phyloP scores from a whole-genome alignment of 2,888 invertebrate species.

The Melanostoma mellinum region DNA sequence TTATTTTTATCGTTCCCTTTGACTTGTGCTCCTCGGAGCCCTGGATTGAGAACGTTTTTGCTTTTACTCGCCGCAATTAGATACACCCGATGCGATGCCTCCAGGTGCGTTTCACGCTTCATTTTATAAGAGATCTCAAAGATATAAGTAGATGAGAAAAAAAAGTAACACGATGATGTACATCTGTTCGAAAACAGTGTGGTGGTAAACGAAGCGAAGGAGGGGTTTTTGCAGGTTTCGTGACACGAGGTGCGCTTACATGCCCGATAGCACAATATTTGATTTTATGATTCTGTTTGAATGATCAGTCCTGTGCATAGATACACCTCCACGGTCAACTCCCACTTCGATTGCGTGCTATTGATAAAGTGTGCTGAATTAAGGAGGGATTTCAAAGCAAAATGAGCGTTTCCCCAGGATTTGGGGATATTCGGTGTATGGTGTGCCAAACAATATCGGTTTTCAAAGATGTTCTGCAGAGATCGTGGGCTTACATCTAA shows the following conservation, averaged over 20 bases:
- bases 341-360: slow-evolving; percentile 53
- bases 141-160: slow-evolving; percentile 58
- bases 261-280: slow-evolving; percentile 53
- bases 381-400: not conserved
- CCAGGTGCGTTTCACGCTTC: slow-evolving; percentile 82
- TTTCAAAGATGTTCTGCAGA: too few species aligned
- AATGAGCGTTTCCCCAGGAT: not conserved
- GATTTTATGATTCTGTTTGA: slow-evolving; percentile 34
- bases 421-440: not conserved
- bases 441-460: not conserved
- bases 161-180: slow-evolving; percentile 13
- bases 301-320: slow-evolving; percentile 9
- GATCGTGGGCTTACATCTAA: too few species aligned
- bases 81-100: slow-evolving; percentile 78
- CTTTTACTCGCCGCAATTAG: slow-evolving; percentile 81
- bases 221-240: slow-evolving; percentile 34
- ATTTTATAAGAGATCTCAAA: slow-evolving; percentile 73
- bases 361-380: slow-evolving; percentile 52
- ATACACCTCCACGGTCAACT: slow-evolving; percentile 39
- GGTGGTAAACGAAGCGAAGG: too few species aligned
- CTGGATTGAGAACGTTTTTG: slow-evolving; percentile 57
- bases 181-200: slow-evolving; percentile 44
- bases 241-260: slow-evolving; percentile 54
- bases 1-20: slow-evolving; percentile 1
- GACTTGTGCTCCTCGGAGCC: slow-evolving; percentile 53